phyloP scores from a whole-genome alignment of 2,888 invertebrate genomes.

The Troglohyphantes excavatus region DNA sequence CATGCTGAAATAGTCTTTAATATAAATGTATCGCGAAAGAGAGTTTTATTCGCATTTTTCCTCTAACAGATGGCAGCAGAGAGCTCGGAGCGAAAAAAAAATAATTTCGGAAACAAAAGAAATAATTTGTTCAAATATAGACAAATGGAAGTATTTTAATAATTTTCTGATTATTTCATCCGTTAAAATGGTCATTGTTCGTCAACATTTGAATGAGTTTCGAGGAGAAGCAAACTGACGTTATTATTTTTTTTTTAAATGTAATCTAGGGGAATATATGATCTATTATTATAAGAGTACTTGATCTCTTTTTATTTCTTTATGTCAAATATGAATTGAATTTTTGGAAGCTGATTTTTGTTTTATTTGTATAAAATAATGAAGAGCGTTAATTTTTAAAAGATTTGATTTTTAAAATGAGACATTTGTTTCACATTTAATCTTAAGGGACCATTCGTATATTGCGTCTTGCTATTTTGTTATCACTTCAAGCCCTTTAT shows the following conservation, averaged over 20 bases:
- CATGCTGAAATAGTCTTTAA: background rate
- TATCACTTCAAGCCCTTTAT: no score
- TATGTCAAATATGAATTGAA: no score
- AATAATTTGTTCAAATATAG: background rate
- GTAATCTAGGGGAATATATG: no score
- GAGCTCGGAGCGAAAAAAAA: background rate
- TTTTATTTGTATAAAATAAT: no score
- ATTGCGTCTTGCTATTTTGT: no score
- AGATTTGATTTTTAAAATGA: no score
- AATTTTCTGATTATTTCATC: background rate
- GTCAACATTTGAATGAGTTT: background rate
- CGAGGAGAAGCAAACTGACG: background rate
- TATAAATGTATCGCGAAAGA: background rate
- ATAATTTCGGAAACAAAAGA: background rate
- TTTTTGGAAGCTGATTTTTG: no score
- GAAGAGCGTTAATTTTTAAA: no score
- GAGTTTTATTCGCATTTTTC: background rate
- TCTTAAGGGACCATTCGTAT: no score
- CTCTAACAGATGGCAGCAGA: background rate
- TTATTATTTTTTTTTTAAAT: background rate
- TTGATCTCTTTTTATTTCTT: no score
- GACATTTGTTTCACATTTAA: no score
- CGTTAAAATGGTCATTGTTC: background rate
- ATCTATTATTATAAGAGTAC: no score
- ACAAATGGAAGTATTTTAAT: background rate